Evolutionary conservation across 1,140 invertebrate species (phyloP), one percentile per base, ranked within the genome.

Genomic region (Halictus rubicundus): DNA sequence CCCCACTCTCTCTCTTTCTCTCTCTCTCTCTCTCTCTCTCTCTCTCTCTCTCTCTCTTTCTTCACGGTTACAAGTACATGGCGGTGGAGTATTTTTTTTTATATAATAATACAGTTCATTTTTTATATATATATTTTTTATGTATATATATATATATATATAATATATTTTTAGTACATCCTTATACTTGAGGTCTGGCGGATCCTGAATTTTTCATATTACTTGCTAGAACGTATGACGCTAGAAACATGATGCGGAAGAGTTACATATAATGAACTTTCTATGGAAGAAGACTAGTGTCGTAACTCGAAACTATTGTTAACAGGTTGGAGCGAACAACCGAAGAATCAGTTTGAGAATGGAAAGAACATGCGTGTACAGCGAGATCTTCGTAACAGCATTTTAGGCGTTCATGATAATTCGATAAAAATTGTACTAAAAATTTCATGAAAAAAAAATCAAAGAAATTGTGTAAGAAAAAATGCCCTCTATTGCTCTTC

Each of bases 191-290:
- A 92, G 91, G 91, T 93, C 91, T 91, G 89, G 89, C 86, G 80
- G 90, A 91, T 92, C 91, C 91, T 92, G 92, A 92, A 92, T 92
- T 89, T 84, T 87, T 88, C 83, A 78, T 88, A 70, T 91, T 90
- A 88, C 46, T 80, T 82, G 70, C 83, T 89, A 88, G 78, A 80
- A 84, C 81, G 81, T 82, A 64, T 71, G 37, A 78, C 57, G 77
- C 61, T 79, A 88, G 69, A 87, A 66, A 86, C 25, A 86, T 66
- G 79, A 87, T 74, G 74, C 74, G 63, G 57, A 76, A 76, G 54
- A 72, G 64, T 57, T 23, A 57, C 54, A n/a, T 57, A n/a, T 57
- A n/a, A 63, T 49, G 42, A 78, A 21, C 37, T 65, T 63, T 65
- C 19, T 57, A 76, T 49, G 78, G 78, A 79, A 79, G 77, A 79